These are phyloP conservation scores for Ctenochaetus hawaiiensis DNA, from an alignment of 2,797 vertebrate species.

Conservation along the genomic window DNA sequence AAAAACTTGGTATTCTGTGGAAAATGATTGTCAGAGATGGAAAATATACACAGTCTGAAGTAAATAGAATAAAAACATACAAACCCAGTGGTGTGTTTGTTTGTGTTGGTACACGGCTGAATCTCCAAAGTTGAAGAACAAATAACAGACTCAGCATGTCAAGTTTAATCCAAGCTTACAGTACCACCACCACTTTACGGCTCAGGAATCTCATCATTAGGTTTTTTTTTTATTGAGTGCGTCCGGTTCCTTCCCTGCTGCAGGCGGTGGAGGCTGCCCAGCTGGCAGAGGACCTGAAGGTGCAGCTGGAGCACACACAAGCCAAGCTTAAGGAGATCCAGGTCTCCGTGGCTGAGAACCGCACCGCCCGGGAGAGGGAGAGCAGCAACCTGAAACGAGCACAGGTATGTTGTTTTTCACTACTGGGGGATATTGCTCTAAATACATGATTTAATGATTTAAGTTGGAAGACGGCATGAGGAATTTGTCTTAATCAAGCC, in stretches of 20 bases:
- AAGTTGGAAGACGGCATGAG: neutral
- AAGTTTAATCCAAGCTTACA: conserved; percentile 5
- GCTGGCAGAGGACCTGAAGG: conserved; percentile 93
- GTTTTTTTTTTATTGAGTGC: conserved; percentile 59
- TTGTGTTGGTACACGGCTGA: neutral
- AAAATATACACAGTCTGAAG: conserved; percentile 22
- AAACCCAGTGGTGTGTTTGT: neutral
- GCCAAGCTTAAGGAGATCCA: conserved; percentile 93
- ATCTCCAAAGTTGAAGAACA: conserved; percentile 4
- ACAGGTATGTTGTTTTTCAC: conserved; percentile 82
- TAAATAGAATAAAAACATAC: conserved; percentile 24
- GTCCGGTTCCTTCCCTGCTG: conserved; percentile 60
- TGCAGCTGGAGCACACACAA: conserved; percentile 94
- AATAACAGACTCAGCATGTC: neutral
- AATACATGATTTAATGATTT: neutral
- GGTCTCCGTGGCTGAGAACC: conserved; percentile 92
- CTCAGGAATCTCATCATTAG: conserved; percentile 50
- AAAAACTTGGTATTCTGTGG: conserved; percentile 24
- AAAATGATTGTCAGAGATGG: conserved; percentile 29
- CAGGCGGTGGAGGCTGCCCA: conserved; percentile 95
- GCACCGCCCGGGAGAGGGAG: conserved; percentile 92
- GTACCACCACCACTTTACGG: conserved; percentile 33
- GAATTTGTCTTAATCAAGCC: neutral
- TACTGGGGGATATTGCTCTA: neutral
- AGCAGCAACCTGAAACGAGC: conserved; percentile 93